phyloP scores from a whole-genome alignment of 2,888 invertebrate genomes.

The Uloborus plumipes region DNA sequence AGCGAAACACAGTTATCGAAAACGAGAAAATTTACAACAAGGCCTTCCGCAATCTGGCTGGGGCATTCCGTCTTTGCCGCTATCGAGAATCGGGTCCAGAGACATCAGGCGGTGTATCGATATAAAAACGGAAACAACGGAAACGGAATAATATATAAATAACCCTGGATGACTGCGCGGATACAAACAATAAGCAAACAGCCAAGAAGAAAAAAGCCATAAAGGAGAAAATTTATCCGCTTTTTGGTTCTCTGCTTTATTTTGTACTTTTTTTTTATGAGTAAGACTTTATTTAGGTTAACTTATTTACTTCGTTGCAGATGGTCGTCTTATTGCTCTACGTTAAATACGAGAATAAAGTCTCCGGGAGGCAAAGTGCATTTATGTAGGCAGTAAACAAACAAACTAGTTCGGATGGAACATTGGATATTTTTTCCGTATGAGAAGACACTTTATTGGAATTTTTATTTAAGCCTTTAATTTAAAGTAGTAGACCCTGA shows the following conservation, averaged over 20 bases:
- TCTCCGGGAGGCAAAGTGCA: too few species aligned
- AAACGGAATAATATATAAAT: conserved; percentile 58
- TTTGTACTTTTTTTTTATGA: conserved; percentile 42
- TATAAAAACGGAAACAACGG: conserved; percentile 14
- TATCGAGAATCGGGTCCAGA: not conserved
- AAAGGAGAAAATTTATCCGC: conserved; percentile 56
- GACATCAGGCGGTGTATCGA: conserved; percentile 4
- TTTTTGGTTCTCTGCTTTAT: conserved; percentile 12
- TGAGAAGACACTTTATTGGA: too few species aligned
- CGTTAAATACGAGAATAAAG: conserved; percentile 6
- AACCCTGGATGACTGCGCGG: conserved; percentile 26
- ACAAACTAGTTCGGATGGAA: too few species aligned
- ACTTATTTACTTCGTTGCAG: conserved; percentile 51
- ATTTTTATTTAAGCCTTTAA: too few species aligned
- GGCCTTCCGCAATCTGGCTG: conserved; percentile 35
- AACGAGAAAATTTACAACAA: conserved; percentile 54
- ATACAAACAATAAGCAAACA: conserved; percentile 44
- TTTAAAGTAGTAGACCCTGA: too few species aligned
- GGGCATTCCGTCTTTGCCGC: conserved; percentile 8
- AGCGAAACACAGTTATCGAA: conserved; percentile 34
- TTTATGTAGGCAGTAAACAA: too few species aligned
- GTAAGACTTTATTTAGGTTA: conserved; percentile 48
- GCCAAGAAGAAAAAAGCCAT: conserved; percentile 22
- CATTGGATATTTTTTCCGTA: too few species aligned
- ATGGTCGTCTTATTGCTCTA: conserved; percentile 35